A percentile compares a stretch with the other conserved stretches of the same genome.
Conservation (phyloP, 2,888 invertebrate species). For the Conchocele bisecta region DNA sequence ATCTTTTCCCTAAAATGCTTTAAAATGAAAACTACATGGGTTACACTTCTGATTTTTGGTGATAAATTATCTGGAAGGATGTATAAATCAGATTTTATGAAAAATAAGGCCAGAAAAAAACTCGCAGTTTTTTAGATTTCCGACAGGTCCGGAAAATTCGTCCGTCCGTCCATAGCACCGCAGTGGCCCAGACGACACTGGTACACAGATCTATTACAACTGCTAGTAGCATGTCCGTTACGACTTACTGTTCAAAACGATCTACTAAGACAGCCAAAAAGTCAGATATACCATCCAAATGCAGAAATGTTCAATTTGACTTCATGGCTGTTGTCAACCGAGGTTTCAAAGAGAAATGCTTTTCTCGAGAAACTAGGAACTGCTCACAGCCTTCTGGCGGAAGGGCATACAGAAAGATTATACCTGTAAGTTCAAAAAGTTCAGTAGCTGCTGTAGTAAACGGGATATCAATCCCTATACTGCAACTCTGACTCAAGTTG, state of each 20-base stretch:
- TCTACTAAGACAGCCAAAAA: slow-evolving; percentile 28
- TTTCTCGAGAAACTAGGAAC: slow-evolving; percentile 36
- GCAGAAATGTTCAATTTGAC: slow-evolving; percentile 19
- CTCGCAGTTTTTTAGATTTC: no score
- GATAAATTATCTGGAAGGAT: no score
- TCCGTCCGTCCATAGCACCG: no score
- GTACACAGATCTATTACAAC: slow-evolving; percentile 16
- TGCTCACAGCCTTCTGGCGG: slow-evolving; percentile 35
- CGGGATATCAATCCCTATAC: slow-evolving; percentile 39
- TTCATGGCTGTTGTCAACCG: slow-evolving; percentile 26
- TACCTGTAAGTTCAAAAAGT: slow-evolving; percentile 29
- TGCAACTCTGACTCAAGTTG: slow-evolving; percentile 27
- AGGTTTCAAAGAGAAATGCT: slow-evolving; percentile 8
- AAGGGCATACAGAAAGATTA: slow-evolving; percentile 34
- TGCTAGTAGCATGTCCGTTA: slow-evolving; percentile 19
- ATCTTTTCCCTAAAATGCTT: no score
- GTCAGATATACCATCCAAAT: slow-evolving; percentile 18
- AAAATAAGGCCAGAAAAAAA: no score
- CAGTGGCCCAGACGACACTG: slow-evolving; percentile 27
- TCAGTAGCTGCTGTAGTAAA: slow-evolving; percentile 39
- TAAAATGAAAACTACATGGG: no score
- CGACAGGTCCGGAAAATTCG: no score
- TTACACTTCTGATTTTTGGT: no score
- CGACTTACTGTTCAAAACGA: slow-evolving; percentile 7
- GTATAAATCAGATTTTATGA: no score